Evolutionary conservation across 2,113 vertebrate species (phyloP).

Genomic region (Mustela lutreola): DNA sequence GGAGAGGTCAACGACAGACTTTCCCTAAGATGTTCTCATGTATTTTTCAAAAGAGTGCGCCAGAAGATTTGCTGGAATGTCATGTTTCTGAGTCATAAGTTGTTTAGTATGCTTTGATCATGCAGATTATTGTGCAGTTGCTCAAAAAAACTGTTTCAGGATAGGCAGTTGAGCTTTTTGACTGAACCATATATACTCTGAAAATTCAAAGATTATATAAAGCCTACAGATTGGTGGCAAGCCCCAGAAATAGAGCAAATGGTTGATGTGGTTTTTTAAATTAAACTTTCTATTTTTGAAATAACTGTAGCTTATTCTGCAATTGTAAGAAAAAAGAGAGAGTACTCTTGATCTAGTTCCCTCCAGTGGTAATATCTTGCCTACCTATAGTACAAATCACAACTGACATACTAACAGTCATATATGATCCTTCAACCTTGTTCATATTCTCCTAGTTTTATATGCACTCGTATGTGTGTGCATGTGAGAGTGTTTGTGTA

Average conservation of each 20-base stretch:
- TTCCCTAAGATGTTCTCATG: slow-evolving; percentile 87
- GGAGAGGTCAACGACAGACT: slow-evolving; percentile 62
- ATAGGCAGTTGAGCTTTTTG: slow-evolving; percentile 80
- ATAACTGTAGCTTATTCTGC: neutral
- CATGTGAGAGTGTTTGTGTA: neutral
- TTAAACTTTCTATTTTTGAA: slow-evolving; percentile 27
- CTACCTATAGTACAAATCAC: neutral
- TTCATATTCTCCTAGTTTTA: neutral
- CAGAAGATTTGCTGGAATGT: slow-evolving; percentile 85
- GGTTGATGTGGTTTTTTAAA: neutral
- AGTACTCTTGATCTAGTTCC: neutral
- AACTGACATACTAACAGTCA: neutral
- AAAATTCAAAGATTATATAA: slow-evolving; percentile 3
- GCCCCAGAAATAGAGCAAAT: neutral
- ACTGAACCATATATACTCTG: neutral
- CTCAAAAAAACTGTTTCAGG: slow-evolving; percentile 86
- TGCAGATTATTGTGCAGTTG: slow-evolving; percentile 86
- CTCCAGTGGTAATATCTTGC: neutral
- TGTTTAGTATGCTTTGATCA: slow-evolving; percentile 86
- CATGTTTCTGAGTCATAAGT: slow-evolving; percentile 87
- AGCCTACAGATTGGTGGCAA: neutral
- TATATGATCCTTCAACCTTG: neutral
- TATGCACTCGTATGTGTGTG: neutral
- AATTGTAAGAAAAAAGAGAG: neutral
- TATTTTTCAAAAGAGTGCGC: slow-evolving; percentile 88